A percentile compares a stretch with the other conserved stretches of the same genome.
Conservation (phyloP, 2,888 invertebrate genomes). For the Galerucella nymphaeae region DNA sequence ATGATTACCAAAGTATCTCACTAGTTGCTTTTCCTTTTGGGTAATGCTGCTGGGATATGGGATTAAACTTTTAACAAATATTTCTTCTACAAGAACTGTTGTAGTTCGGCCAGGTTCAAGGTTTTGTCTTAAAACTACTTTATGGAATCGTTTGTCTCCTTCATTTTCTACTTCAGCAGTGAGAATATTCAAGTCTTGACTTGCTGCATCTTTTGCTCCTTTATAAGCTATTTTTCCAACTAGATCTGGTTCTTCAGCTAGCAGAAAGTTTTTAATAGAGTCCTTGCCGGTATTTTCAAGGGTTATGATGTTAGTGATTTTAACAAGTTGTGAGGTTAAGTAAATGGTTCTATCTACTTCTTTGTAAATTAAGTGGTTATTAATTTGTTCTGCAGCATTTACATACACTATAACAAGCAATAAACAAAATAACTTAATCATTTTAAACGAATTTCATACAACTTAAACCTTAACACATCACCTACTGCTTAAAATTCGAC, state of each 20-base stretch:
- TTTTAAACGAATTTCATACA: slow-evolving; percentile 35
- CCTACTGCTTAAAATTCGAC: slow-evolving; percentile 14
- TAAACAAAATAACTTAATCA: slow-evolving; percentile 49
- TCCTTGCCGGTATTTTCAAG: slow-evolving; percentile 85
- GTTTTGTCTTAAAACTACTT: slow-evolving; percentile 69
- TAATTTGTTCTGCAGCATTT: slow-evolving; percentile 58
- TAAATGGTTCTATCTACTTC: slow-evolving; percentile 90
- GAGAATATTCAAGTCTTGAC: slow-evolving; percentile 68
- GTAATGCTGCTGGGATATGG: slow-evolving; percentile 91
- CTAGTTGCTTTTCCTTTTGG: slow-evolving; percentile 94
- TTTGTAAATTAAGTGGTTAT: slow-evolving; percentile 74
- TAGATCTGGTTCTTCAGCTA: slow-evolving; percentile 75
- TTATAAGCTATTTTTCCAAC: slow-evolving; percentile 79
- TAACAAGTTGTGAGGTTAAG: slow-evolving; percentile 88
- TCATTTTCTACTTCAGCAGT: slow-evolving; percentile 67
- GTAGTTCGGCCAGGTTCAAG: slow-evolving; percentile 71
- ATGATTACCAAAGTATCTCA: slow-evolving; percentile 86
- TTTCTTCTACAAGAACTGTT: slow-evolving; percentile 75
- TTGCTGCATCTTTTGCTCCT: slow-evolving; percentile 73
- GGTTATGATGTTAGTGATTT: slow-evolving; percentile 81
- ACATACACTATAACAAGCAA: slow-evolving; percentile 41
- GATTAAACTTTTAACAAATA: slow-evolving; percentile 79
- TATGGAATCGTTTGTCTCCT: slow-evolving; percentile 56
- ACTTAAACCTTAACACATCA: slow-evolving; percentile 26
- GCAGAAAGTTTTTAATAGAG: slow-evolving; percentile 76